Conservation (phyloP, 2,113 vertebrate genomes). For the Cariama cristata region DNA sequence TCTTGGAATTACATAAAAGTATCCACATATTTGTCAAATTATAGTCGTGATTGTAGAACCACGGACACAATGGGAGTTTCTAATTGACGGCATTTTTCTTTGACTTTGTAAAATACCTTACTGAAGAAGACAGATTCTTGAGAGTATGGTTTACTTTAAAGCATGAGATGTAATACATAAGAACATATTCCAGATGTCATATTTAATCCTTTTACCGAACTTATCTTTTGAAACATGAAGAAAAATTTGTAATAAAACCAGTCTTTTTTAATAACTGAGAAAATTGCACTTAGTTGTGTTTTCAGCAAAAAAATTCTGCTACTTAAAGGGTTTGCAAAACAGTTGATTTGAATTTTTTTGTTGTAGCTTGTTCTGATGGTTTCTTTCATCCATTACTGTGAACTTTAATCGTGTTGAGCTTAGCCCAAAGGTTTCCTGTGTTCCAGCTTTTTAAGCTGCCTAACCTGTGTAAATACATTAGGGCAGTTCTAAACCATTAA, state of each 20-base stretch:
- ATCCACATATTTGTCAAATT: neutral
- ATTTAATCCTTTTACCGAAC: neutral
- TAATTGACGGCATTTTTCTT: neutral
- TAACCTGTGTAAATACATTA: conserved; percentile 62
- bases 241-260: neutral
- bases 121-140: neutral
- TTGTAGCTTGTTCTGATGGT: neutral
- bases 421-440: conserved; percentile 40
- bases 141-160: neutral
- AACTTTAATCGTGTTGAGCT: conserved; percentile 16
- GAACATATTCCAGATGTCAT: neutral
- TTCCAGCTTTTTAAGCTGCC: conserved; percentile 45
- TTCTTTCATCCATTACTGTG: conserved; percentile 6
- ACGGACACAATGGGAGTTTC: neutral
- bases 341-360: neutral
- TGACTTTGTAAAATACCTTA: neutral
- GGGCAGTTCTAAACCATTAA: conserved; percentile 39
- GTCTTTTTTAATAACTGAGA: neutral
- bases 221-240: neutral
- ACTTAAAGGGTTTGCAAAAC: neutral
- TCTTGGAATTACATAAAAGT: neutral
- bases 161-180: neutral
- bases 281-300: neutral
- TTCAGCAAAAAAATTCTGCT: neutral
- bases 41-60: neutral